phyloP scores from a whole-genome alignment of 2,113 vertebrate species.

The Turnix velox region DNA sequence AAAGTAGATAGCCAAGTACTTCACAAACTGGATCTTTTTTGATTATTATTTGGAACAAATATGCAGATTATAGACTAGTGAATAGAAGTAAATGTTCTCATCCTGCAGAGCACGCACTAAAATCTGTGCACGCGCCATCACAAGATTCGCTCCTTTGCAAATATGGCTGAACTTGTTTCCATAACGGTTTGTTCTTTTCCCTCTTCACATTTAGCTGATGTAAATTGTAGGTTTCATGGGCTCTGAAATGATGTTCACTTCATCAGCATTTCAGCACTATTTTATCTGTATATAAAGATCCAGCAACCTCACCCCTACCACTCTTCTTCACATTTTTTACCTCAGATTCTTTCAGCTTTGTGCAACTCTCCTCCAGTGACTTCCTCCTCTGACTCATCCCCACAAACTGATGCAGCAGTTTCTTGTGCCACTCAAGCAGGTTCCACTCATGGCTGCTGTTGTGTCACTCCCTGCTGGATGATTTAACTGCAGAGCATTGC shows the following conservation, averaged over 20 bases:
- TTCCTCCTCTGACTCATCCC: constrained; percentile 63
- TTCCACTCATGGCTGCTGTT: constrained; percentile 52
- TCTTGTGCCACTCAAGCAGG: constrained; percentile 46
- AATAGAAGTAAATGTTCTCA: constrained; percentile 50
- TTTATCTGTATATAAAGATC: constrained; percentile 55
- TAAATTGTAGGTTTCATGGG: constrained; percentile 62
- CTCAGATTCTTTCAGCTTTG: constrained; percentile 36
- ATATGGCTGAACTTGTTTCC: constrained; percentile 63
- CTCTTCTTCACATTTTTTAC: constrained; percentile 54
- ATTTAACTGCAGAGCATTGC: constrained; percentile 23
- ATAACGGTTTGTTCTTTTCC: constrained; percentile 58
- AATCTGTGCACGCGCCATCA: constrained; percentile 44
- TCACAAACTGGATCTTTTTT: not conserved
- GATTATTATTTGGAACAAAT: not conserved
- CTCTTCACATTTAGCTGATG: constrained; percentile 52
- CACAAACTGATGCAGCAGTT: constrained; percentile 30
- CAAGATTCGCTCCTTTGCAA: constrained; percentile 49
- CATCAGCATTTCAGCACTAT: constrained; percentile 61
- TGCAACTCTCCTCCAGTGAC: constrained; percentile 7
- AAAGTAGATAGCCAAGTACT: not conserved
- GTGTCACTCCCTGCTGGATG: constrained; percentile 42
- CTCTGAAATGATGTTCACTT: constrained; percentile 61
- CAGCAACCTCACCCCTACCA: constrained; percentile 30
- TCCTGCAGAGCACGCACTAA: constrained; percentile 39
- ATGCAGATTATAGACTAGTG: constrained; percentile 16